A percentile compares a stretch with the other conserved stretches of the same genome.
These are phyloP conservation scores for Ormyrus labotus DNA, from an alignment of 2,888 invertebrate species.

Conservation along the genomic window DNA sequence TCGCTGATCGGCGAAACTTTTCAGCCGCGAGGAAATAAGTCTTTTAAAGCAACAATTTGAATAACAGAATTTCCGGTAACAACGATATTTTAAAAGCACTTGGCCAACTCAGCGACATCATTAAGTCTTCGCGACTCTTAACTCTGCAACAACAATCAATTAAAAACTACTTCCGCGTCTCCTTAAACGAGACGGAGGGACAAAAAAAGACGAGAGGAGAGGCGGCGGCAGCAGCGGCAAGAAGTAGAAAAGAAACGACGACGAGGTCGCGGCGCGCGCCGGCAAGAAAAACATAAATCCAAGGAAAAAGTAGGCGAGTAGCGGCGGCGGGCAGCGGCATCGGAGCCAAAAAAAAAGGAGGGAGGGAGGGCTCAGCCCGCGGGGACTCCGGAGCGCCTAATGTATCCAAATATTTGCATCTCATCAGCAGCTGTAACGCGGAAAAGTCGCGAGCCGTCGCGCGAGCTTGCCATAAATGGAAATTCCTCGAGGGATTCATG, in stretches of 20 bases:
- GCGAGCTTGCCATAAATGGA: constrained; percentile 37
- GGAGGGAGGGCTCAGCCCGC: neutral
- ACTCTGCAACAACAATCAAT: constrained; percentile 45
- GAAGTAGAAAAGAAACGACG: neutral
- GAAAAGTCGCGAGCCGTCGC: constrained; percentile 21
- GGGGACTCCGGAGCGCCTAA: constrained; percentile 10
- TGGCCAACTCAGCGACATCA: constrained; percentile 1
- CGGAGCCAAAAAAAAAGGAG: neutral
- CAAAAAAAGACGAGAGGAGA: neutral
- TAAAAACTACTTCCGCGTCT: constrained; percentile 41
- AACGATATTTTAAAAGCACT: constrained; percentile 38
- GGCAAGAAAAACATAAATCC: no score
- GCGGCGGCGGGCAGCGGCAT: no score
- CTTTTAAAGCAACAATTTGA: neutral
- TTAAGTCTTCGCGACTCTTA: constrained; percentile 30
- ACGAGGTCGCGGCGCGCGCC: no score
- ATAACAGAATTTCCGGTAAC: neutral
- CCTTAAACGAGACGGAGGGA: neutral
- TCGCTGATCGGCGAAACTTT: neutral
- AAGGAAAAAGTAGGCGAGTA: no score
- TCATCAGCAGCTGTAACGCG: constrained; percentile 45
- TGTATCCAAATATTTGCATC: constrained; percentile 54
- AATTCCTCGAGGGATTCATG: constrained; percentile 55
- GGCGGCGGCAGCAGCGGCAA: neutral
- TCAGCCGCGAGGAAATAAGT: neutral